Conservation (phyloP, 2,113 vertebrate genomes). For the Poeciliopsis turrubarensis region DNA sequence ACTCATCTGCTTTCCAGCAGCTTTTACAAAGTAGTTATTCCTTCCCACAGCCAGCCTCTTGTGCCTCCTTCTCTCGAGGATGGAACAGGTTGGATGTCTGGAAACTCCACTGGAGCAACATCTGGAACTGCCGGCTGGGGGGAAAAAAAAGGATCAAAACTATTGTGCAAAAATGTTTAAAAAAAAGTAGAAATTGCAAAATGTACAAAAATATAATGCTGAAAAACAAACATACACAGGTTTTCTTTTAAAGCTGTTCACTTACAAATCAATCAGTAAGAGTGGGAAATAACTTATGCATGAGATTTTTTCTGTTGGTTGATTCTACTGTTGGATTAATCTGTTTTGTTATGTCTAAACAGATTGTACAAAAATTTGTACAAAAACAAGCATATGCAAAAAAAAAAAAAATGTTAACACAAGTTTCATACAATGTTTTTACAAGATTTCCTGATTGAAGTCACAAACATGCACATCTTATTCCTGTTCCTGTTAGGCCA, state of each 20-base stretch:
- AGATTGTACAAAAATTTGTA: constrained; percentile 78
- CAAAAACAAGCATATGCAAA: constrained; percentile 41
- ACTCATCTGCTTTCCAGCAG: constrained; percentile 59
- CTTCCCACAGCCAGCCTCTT: constrained; percentile 59
- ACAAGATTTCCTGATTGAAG: constrained; percentile 66
- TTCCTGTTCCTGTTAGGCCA: constrained; percentile 50
- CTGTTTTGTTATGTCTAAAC: constrained; percentile 74
- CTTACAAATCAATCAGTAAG: constrained; percentile 75
- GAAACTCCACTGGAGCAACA: constrained; percentile 64
- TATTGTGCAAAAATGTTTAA: constrained; percentile 44
- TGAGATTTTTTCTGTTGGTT: constrained; percentile 71
- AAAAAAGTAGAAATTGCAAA: constrained; percentile 55
- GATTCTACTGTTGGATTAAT: constrained; percentile 24
- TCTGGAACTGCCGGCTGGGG: constrained; percentile 60
- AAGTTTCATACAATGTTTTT: constrained; percentile 80
- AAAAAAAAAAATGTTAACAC: constrained; percentile 41
- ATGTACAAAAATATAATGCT: constrained; percentile 65
- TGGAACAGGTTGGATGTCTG: constrained; percentile 57
- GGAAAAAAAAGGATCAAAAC: constrained; percentile 46
- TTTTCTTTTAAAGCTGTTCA: constrained; percentile 61
- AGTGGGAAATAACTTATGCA: constrained; percentile 79
- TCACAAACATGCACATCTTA: constrained; percentile 60
- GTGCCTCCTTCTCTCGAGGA: constrained; percentile 71
- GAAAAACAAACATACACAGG: constrained; percentile 55
- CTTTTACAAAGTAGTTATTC: constrained; percentile 57